A percentile compares a stretch with the other conserved stretches of the same genome.
phyloP scores from a whole-genome alignment of 2,113 vertebrate genomes.

The Tragelaphus buxtoni region DNA sequence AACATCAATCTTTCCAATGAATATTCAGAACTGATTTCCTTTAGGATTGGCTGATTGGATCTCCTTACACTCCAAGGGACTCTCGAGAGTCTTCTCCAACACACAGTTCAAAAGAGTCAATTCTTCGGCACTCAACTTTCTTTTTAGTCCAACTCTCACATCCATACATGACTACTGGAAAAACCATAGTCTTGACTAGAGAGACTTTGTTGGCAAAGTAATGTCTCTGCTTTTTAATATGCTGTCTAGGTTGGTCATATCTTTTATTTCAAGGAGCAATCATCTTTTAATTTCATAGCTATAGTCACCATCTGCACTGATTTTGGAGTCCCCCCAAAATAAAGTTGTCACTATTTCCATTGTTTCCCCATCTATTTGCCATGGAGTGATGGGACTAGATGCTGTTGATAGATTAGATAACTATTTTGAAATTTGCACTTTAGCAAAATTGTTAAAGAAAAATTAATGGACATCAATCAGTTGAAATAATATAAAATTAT shows the following conservation, averaged over 20 bases:
- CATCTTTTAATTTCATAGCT: not conserved
- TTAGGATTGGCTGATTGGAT: not conserved
- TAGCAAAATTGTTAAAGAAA: not conserved
- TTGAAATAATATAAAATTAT: not conserved
- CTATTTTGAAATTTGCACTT: not conserved
- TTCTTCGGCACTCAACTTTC: not conserved
- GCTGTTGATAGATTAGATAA: not conserved
- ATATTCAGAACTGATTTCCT: not conserved
- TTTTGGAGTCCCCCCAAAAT: not conserved
- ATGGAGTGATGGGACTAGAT: not conserved
- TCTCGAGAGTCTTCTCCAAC: not conserved
- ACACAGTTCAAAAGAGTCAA: not conserved
- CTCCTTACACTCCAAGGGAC: not conserved
- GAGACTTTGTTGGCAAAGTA: not conserved
- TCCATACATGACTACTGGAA: not conserved
- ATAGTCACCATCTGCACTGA: not conserved
- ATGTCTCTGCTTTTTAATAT: not conserved
- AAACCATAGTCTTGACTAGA: not conserved
- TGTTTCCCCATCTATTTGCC: not conserved
- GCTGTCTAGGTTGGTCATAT: not conserved
- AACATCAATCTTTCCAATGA: not conserved
- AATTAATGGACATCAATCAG: not conserved
- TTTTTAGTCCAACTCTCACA: not conserved
- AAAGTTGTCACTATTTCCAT: not conserved
- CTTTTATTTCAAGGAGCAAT: not conserved